These are phyloP conservation scores for Lepidurus arcticus DNA, from an alignment of 1,140 invertebrate genomes.

Conservation along the genomic window DNA sequence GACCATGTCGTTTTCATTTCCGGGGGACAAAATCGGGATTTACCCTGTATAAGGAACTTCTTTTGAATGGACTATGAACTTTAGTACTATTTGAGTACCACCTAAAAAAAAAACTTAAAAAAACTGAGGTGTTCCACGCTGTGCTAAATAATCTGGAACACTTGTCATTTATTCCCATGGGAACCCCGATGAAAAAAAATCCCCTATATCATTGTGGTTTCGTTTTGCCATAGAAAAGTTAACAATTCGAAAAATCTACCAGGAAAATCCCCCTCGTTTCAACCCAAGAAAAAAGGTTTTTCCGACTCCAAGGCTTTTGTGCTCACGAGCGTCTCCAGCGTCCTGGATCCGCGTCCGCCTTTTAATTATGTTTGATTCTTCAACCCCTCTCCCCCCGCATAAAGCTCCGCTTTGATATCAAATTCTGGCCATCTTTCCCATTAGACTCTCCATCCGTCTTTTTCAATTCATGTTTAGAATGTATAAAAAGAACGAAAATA, in stretches of 20 bases:
- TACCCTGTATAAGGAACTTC: conserved; percentile 15
- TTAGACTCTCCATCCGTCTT: too few species aligned
- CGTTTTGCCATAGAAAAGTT: not conserved
- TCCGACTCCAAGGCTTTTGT: not conserved
- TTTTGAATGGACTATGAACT: not conserved
- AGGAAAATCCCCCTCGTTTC: conserved; percentile 11
- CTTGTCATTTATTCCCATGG: conserved; percentile 12
- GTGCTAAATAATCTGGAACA: conserved; percentile 4
- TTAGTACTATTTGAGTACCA: not conserved
- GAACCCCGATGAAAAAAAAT: not conserved
- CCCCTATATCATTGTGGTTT: not conserved
- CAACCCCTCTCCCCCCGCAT: not conserved
- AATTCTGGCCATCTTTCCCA: too few species aligned
- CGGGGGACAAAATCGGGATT: conserved; percentile 13
- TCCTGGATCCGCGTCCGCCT: not conserved
- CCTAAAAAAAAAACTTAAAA: not conserved
- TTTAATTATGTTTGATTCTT: not conserved
- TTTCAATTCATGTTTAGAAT: too few species aligned
- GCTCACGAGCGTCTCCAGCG: conserved; percentile 16
- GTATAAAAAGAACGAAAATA: too few species aligned
- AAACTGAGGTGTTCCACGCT: not conserved
- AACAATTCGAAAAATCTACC: not conserved
- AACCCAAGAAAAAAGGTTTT: not conserved
- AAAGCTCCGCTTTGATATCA: too few species aligned
- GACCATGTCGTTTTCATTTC: conserved; percentile 7